Percentiles rank a stretch among this genome's conserved stretches.
phyloP scores from a whole-genome alignment of 2,888 invertebrate species.

The Eledone cirrhosa region DNA sequence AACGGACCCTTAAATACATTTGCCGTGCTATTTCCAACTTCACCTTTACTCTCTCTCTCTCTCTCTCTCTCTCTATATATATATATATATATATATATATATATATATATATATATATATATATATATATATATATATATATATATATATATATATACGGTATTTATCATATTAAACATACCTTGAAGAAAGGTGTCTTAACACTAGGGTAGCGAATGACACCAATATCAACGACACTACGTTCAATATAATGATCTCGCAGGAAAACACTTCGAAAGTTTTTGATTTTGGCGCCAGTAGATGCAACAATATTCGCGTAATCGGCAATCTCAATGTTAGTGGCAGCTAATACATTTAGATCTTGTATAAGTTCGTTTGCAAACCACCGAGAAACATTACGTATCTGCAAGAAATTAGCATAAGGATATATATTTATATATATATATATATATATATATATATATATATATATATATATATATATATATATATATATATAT shows the following conservation, averaged over 20 bases:
- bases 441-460: not conserved
- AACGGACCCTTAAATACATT: too few species aligned
- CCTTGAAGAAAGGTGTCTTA: constrained; percentile 15
- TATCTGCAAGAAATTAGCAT: constrained; percentile 3
- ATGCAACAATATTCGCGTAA: constrained; percentile 5
- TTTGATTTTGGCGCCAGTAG: not conserved
- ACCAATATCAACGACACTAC: not conserved
- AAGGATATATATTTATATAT: not conserved
- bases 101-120: too few species aligned
- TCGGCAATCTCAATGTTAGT: not conserved
- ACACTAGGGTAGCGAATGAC: constrained; percentile 6
- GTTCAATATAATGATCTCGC: not conserved
- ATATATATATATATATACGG: too few species aligned
- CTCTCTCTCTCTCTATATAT: too few species aligned
- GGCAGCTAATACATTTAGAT: not conserved
- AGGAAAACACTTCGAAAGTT: not conserved
- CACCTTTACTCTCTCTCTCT: too few species aligned
- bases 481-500: not conserved
- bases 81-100: too few species aligned
- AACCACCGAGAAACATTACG: not conserved
- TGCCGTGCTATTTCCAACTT: too few species aligned
- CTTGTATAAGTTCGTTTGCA: not conserved
- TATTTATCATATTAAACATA: not conserved
- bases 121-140: too few species aligned
- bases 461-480: not conserved